Evolutionary conservation across 1,140 invertebrate genomes (phyloP), one percentile per base, ranked within the genome.

Genomic region (Drosophila orosa): DNA sequence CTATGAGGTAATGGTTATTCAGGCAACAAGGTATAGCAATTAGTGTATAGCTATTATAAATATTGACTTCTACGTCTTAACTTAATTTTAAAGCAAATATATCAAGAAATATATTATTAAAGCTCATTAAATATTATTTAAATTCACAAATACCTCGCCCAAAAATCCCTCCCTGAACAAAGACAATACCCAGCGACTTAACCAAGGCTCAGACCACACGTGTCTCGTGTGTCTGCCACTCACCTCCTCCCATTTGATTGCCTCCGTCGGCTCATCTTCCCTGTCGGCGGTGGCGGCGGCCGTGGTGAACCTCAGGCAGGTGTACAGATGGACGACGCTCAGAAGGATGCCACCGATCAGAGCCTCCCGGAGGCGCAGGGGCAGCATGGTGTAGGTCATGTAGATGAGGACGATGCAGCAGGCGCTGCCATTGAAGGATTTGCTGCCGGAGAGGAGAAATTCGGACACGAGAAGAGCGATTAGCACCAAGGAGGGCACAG

Each of bases 361-460:
- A 22, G 96, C 96, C 89, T 97, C 95, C 74, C 96, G 95, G 74
- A 98, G 94, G 52, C 96, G 94, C 39, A 98, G 94, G 3, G 97
- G 97, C 60, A 98, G 94, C 73, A 98, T 94, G 1, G 97, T 96
- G 89, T 98, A 98, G 27, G 96, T 96, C 92, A 98, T 94, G 93
- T 98, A 98, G 45, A 97, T 96, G 93, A 97, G 97, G 60, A 98
- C 94, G 13, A 91, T 79, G 80, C 89, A 89, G 62, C 91, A 92
- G 37, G 78, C 79, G 72, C 90, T 91, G 58, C 91, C 91, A 73
- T 92, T 92, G 52, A 91, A 92, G 35, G 90, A 90, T 80, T 92
- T 92, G 60, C 91, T 92, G 74, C 40, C 48, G 54, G 42, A 42
- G 54, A 44, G 44, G 35, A 45, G 33, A 37, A 29, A 78, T 47